These are phyloP conservation scores for Caenorhabditis inopinata DNA, from an alignment of 1,140 invertebrate genomes.

Conservation along the genomic window DNA sequence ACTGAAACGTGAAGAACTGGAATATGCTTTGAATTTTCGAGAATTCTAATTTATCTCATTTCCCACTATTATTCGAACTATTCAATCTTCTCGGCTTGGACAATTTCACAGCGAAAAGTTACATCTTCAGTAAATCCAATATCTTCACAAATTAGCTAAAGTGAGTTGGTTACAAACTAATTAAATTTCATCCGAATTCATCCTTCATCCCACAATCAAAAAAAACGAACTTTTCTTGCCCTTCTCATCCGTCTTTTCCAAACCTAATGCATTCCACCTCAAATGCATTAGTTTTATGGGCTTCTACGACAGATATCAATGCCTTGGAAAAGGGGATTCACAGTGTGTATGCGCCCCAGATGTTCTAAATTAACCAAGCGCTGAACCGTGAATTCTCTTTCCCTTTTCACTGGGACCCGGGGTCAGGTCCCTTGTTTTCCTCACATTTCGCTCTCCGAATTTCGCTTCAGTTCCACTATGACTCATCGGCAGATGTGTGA, in stretches of 20 bases:
- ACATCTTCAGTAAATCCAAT: background rate
- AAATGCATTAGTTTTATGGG: slow-evolving; percentile 33
- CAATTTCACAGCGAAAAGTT: slow-evolving; percentile 5
- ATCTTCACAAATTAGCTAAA: background rate
- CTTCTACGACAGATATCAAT: slow-evolving; percentile 29
- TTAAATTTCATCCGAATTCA: slow-evolving; percentile 15
- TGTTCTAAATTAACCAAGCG: slow-evolving; percentile 7
- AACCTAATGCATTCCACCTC: slow-evolving; percentile 14
- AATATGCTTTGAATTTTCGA: no score
- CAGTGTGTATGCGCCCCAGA: background rate
- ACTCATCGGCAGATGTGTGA: slow-evolving; percentile 20
- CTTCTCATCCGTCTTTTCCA: slow-evolving; percentile 16
- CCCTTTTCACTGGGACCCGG: background rate
- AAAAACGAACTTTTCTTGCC: slow-evolving; percentile 22
- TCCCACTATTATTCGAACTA: background rate
- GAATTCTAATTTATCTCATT: no score
- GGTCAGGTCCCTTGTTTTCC: background rate
- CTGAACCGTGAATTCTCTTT: no score
- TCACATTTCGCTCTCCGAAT: background rate
- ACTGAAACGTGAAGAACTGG: no score
- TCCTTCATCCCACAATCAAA: background rate
- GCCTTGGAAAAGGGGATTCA: background rate
- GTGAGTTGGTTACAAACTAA: slow-evolving; percentile 11
- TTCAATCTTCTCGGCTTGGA: background rate
- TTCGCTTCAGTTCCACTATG: background rate